Conservation (phyloP, 2,113 vertebrate species). For the Calidris pygmaea region DNA sequence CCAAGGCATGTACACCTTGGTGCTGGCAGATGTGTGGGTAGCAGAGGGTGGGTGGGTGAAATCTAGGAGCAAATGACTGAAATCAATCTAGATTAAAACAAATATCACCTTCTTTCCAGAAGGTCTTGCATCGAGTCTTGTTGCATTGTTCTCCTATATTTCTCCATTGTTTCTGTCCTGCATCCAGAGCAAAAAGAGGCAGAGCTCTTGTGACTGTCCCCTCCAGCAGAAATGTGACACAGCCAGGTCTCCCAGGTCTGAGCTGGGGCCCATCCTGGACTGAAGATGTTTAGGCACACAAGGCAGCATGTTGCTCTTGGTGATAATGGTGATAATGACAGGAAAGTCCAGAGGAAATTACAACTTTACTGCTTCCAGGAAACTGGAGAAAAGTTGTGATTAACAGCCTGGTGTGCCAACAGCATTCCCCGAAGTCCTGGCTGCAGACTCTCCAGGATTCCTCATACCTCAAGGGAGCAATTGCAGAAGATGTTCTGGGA, state of each 20-base stretch:
- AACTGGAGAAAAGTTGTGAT: neutral
- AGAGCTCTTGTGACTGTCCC: neutral
- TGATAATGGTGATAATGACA: neutral
- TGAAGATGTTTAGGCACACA: neutral
- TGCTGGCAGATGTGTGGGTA: accelerated
- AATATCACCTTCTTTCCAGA: neutral
- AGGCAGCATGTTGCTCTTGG: accelerated
- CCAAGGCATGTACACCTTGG: no score
- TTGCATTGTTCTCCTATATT: accelerated
- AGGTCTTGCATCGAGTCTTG: accelerated
- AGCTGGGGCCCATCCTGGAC: neutral
- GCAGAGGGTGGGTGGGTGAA: neutral
- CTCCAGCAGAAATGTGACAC: neutral
- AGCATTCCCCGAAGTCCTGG: neutral
- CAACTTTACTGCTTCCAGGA: neutral
- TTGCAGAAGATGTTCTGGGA: neutral
- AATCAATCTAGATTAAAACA: neutral
- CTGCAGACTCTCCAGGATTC: neutral
- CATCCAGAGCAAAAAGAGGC: neutral
- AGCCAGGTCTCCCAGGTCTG: neutral
- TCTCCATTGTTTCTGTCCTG: neutral
- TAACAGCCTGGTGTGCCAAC: neutral
- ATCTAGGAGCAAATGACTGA: neutral
- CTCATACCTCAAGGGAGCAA: neutral
- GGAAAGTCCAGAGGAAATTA: neutral